Evolutionary conservation across 2,113 vertebrate genomes (phyloP), one percentile per base, ranked within the genome.

Genomic region (Lagopus leucura): DNA sequence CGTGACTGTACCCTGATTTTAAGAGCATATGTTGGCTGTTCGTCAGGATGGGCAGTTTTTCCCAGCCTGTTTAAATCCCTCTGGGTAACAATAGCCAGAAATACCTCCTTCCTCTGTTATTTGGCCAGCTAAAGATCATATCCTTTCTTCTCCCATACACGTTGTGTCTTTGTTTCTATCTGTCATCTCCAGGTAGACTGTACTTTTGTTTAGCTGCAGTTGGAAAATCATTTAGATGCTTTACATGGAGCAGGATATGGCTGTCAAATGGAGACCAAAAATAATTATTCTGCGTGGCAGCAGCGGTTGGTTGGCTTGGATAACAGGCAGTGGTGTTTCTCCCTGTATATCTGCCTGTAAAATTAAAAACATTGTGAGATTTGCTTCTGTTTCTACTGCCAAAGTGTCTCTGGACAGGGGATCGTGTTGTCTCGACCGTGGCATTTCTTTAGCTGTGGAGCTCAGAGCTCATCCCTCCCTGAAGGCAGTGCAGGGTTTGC

Each of bases 151-250:
- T 91, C n/a, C 72, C 10, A 1, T 86, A 54, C 65, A 50, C 1
- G 1, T 91, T 91, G 64, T 0, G 18, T 80, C 85, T 95, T 95
- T 90, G 82, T 96, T 54, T 91, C 93, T 94, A 57, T 91, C 80
- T 92, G 76, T 94, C 94, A 94, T 90, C 94, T 96, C 69, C 90
- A 94, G 88, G 93, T 96, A 96, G 88, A 24, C 85, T 86, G 48
- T 52, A 83, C 82, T 96, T 93, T 86, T 93, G 93, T 96, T 94
- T 65, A 88, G 61, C 89, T 90, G 54, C 89, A 88, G 88, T 94
- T 96, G 96, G 96, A 95, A 96, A 96, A 95, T 75, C 93, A 83
- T 90, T 96, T 86, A 95, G 66, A 48, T 94, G 72, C 75, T 92
- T 91, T 61, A 72, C 19, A 50, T 57, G 83, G 72, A 86, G 88